Base-by-base conservation (phyloP, 2,888 invertebrate species). In the Pegoplata infirma region DNA sequence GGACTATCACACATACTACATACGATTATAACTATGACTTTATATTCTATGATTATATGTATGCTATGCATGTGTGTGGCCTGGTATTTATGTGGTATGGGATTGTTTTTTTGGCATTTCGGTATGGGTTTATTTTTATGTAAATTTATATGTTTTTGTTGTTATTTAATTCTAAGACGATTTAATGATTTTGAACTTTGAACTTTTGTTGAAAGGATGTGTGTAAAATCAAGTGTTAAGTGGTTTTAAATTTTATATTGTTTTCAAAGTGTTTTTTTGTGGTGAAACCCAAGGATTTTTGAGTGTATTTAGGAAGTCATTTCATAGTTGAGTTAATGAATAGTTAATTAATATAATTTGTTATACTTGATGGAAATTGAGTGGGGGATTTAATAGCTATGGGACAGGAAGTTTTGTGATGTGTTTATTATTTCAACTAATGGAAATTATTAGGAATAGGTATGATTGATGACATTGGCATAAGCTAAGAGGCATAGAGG, bases 131-230 rank as follows among this genome's bases (percentile, higher is more conserved):
- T 10, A 21, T 19, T n/a, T n/a, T n/a, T n/a, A n/a, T 21, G 19
- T 21, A 10, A 21, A 10, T 0, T 44, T 36, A 23, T 75, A 21
- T 40, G 17, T 61, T 71, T 79, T 63, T n/a, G n/a, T n/a, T n/a
- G n/a, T n/a, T n/a, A n/a, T n/a, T 66, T 63, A 23, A 49, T 17
- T 25, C 10, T 79, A 75, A 79, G 79, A 79, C 71, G 75, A 72
- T 72, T 79, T 78, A 63, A 75, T 56, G 46, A 72, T 56, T 79
- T 56, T 75, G 79, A 79, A 79, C 78, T 79, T 66, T 79, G 78
- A 79, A 79, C 79, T 79, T 64, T 63, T 75, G 21, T 68, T 56
- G 63, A 23, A 56, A 40, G n/a, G 63, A 63, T 67, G 74, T 78
- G 78, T 78, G 67, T 75, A 67, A 67, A 79, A 75, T 72, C 67